These are phyloP conservation scores for Motacilla alba DNA, from an alignment of 2,113 vertebrate species.

Conservation along the genomic window DNA sequence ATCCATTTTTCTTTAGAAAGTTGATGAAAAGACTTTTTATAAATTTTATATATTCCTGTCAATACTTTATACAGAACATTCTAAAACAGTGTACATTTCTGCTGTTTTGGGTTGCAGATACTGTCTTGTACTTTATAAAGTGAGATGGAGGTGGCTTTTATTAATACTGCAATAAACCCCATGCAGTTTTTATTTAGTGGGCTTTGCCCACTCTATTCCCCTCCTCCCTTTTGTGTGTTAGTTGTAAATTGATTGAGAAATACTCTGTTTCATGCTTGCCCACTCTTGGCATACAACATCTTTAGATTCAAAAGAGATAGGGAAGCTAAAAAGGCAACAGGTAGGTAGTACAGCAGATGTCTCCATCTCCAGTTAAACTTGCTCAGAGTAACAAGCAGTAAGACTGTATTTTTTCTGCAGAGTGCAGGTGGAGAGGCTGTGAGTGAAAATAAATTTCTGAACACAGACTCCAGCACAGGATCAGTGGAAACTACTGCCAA, in stretches of 20 bases:
- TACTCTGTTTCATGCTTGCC: background rate
- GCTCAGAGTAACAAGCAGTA: background rate
- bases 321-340: background rate
- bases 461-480: constrained; percentile 70
- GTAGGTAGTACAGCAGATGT: background rate
- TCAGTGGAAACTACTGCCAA: constrained; percentile 78
- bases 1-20: background rate
- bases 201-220: background rate
- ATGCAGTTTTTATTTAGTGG: background rate
- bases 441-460: constrained; percentile 78
- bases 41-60: background rate
- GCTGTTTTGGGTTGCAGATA: background rate
- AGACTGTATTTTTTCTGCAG: constrained; percentile 36
- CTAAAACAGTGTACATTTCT: background rate
- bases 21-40: background rate
- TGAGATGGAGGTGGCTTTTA: background rate
- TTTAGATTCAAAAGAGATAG: background rate
- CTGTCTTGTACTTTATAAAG: background rate
- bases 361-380: background rate
- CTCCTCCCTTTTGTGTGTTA: background rate
- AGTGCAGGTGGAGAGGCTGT: constrained; percentile 69
- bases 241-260: background rate
- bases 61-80: background rate
- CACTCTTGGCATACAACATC: background rate
- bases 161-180: background rate